phyloP scores from a whole-genome alignment of 2,888 invertebrate species.

The Drosophila prolongata region DNA sequence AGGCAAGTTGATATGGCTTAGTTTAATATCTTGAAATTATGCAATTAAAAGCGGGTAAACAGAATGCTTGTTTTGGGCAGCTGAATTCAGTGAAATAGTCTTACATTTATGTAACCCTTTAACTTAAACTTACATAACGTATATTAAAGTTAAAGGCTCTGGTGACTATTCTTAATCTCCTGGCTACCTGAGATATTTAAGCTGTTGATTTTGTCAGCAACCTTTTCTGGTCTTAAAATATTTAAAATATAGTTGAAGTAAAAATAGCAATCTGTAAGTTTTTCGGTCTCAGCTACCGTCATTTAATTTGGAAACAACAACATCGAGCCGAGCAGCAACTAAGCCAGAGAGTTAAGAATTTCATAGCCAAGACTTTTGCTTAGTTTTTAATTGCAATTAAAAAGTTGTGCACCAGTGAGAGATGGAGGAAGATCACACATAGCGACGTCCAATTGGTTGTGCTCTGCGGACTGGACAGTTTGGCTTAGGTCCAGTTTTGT shows the following conservation, averaged over 20 bases:
- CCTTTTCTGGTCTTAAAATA: neutral
- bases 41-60: too few species aligned
- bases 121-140: too few species aligned
- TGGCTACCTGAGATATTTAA: neutral
- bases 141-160: too few species aligned
- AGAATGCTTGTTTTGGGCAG: too few species aligned
- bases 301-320: constrained; percentile 31
- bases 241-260: neutral
- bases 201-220: neutral
- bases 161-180: neutral
- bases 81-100: too few species aligned
- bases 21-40: too few species aligned
- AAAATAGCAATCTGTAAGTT: constrained; percentile 10
- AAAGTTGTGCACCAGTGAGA: constrained; percentile 57
- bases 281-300: constrained; percentile 7
- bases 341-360: constrained; percentile 24
- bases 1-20: too few species aligned
- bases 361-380: constrained; percentile 55
- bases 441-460: constrained; percentile 4
- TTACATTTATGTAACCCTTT: too few species aligned
- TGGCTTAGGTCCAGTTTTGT: constrained; percentile 44
- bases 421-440: constrained; percentile 34
- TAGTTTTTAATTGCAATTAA: constrained; percentile 77
- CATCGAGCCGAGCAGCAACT: neutral
- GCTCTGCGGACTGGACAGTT: constrained; percentile 16